Conservation (phyloP, 2,888 invertebrate species). For the Rhingia campestris region DNA sequence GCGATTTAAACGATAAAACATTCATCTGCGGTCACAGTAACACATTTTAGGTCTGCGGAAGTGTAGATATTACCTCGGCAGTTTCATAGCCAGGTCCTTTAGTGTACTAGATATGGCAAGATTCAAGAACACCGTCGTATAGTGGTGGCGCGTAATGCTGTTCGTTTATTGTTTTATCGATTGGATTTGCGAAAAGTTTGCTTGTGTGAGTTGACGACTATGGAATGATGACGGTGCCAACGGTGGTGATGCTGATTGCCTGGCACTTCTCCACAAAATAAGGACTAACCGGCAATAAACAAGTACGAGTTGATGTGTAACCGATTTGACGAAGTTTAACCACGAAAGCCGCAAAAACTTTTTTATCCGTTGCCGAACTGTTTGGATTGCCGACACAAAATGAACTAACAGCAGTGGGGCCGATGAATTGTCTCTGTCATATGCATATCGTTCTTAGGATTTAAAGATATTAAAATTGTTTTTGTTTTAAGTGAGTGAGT, state of each 20-base stretch:
- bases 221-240: background rate
- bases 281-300: slow-evolving; percentile 29
- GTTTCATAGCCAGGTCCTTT: slow-evolving; percentile 14
- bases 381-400: slow-evolving; percentile 29
- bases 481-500: no score
- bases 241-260: slow-evolving; percentile 10
- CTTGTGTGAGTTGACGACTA: background rate
- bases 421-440: background rate
- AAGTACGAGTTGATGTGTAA: background rate
- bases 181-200: slow-evolving; percentile 23
- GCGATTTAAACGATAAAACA: slow-evolving; percentile 37
- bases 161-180: slow-evolving; percentile 54
- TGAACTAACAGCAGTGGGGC: slow-evolving; percentile 14
- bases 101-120: slow-evolving; percentile 3
- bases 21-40: slow-evolving; percentile 37
- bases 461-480: background rate
- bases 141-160: slow-evolving; percentile 6
- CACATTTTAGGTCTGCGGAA: slow-evolving; percentile 34
- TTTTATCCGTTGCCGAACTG: slow-evolving; percentile 21
- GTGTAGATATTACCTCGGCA: slow-evolving; percentile 16
- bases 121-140: slow-evolving; percentile 1
- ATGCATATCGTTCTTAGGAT: slow-evolving; percentile 1
- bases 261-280: slow-evolving; percentile 16
- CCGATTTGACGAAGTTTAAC: background rate
- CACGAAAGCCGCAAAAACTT: background rate